phyloP scores from a whole-genome alignment of 2,113 vertebrate genomes.

The Cettia cetti region DNA sequence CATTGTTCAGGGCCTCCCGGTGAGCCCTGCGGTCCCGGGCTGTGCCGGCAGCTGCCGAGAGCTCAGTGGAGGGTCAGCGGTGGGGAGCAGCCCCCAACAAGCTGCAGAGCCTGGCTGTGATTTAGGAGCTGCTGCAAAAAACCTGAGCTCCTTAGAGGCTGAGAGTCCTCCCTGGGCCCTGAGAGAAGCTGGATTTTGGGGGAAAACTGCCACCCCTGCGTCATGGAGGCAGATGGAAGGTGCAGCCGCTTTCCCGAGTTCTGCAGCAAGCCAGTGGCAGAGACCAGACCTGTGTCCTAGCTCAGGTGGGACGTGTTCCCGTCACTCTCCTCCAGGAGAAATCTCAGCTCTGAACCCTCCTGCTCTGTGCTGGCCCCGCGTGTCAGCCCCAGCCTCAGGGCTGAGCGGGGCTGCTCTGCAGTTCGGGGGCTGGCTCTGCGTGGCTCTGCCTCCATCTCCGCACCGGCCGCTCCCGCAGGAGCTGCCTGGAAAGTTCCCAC shows the following conservation, averaged over 20 bases:
- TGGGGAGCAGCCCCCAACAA: not conserved
- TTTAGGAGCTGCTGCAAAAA: not conserved
- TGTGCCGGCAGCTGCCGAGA: not conserved
- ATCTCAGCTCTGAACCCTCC: not conserved
- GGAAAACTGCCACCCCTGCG: not conserved
- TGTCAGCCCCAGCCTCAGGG: rapidly evolving
- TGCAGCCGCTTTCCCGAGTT: not conserved
- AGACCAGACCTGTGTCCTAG: not conserved
- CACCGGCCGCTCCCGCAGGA: not conserved
- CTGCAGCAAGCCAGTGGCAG: not conserved
- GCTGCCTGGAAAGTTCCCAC: slow-evolving; percentile 38
- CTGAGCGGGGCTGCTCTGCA: not conserved
- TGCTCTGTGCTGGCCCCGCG: not conserved
- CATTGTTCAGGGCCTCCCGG: not conserved
- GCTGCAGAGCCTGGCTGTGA: not conserved
- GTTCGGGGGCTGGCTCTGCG: not conserved
- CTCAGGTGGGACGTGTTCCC: not conserved
- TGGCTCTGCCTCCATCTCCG: rapidly evolving
- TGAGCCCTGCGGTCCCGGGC: not conserved
- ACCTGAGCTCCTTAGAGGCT: not conserved
- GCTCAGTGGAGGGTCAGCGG: rapidly evolving
- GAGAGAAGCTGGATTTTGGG: not conserved
- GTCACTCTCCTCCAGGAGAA: not conserved
- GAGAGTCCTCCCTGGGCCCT: not conserved
- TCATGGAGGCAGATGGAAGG: not conserved